Evolutionary conservation across 1,140 invertebrate genomes (phyloP), one percentile per base, ranked within the genome.

Genomic region (Parasteatoda tepidariorum): DNA sequence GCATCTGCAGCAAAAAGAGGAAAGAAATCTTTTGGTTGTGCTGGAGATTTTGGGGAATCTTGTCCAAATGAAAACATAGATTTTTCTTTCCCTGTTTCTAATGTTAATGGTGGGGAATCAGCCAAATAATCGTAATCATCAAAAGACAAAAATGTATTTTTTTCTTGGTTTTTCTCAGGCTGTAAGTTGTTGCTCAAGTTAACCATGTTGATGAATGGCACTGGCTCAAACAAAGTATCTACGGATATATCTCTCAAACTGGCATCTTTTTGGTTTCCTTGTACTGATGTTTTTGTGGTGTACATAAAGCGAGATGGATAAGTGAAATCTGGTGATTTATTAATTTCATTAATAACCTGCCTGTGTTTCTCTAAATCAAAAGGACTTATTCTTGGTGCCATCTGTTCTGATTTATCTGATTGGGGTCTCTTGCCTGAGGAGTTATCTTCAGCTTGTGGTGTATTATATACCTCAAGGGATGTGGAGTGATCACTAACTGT

Each of bases 331-430:
- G 75, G 75, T 11, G 75, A 67, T 34, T 55, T 15, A 24, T 68
- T 67, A 11, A 79, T 9, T 2, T 67, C 64, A 67, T 41, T 31
- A 26, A 79, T 26, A 9, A 38, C 26, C 18, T 79, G n/a, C 64
- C 67, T 59, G 75, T 79, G 75, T 33, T 68, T 67, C n/a, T 79
- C 41, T 28, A 79, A 68, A 22, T 79, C 64, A 38, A 79, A 79
- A 7, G 75, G 75, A 30, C 75, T 79, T 3, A 2, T 41, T 41
- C n/a, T n/a, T n/a, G n/a, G 9, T 28, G 24, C 31, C 3, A 22
- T 7, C 22, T 18, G 7, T 48, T 48, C 41, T 18, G 41, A 7
- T 18, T 18, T 18, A 7, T 48, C 18, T 18, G 41, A 48, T 48
- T 7, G 18, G 7, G 41, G 18, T 18, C 41, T 18, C 41, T 18